Percentiles rank a stretch among this genome's conserved stretches.
phyloP scores from a whole-genome alignment of 2,113 vertebrate species.

The Larimichthys crocea region DNA sequence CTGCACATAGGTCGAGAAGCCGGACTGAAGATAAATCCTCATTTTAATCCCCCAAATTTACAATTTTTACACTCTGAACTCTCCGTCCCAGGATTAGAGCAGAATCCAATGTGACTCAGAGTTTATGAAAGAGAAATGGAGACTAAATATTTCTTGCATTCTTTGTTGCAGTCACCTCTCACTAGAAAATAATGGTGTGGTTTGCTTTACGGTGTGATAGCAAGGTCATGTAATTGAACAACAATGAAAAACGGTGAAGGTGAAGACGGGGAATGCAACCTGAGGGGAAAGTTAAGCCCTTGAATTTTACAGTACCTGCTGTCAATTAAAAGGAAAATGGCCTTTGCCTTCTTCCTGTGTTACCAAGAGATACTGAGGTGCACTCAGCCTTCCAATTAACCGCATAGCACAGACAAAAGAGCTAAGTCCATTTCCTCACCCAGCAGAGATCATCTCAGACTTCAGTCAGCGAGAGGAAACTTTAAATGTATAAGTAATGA shows the following conservation, averaged over 20 bases:
- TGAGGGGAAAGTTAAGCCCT: slow-evolving; percentile 2
- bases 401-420: slow-evolving; percentile 9
- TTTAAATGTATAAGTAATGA: slow-evolving; percentile 24
- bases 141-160: background rate
- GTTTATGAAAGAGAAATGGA: background rate
- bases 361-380: slow-evolving; percentile 4
- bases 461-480: slow-evolving; percentile 51
- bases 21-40: too few relatives aligned
- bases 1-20: too few relatives aligned
- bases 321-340: background rate
- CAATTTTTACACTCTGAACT: too few relatives aligned
- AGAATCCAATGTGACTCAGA: too few relatives aligned
- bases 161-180: background rate
- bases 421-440: slow-evolving; percentile 33
- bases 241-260: slow-evolving; percentile 3
- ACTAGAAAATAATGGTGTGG: background rate
- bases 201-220: background rate
- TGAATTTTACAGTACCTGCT: slow-evolving; percentile 26
- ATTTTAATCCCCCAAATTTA: too few relatives aligned
- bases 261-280: background rate
- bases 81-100: too few relatives aligned
- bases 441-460: slow-evolving; percentile 29
- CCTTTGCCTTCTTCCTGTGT: background rate
- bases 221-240: background rate
- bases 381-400: slow-evolving; percentile 37